phyloP scores from a whole-genome alignment of 2,797 vertebrate genomes.

The Microctenopoma stevenorrisi region DNA sequence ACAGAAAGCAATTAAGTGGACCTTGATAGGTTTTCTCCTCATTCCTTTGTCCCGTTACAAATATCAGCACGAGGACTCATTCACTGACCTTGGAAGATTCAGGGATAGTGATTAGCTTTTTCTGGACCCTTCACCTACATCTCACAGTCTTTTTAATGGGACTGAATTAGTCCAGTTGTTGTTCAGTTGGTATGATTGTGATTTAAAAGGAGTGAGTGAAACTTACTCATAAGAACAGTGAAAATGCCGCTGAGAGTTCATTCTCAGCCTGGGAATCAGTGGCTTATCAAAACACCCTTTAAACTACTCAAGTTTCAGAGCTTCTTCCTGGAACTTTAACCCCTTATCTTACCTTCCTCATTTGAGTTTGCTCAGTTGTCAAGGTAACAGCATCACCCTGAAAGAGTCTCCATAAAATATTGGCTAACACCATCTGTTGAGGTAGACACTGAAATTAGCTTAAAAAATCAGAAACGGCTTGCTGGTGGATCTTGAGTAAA shows the following conservation, averaged over 20 bases:
- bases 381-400: no score
- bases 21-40: not conserved
- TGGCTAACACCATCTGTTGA: not conserved
- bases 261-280: no score
- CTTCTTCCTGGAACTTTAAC: not conserved
- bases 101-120: not conserved
- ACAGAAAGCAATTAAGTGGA: not conserved
- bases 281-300: no score
- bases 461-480: not conserved
- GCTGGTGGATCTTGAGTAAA: no score
- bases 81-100: not conserved
- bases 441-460: not conserved
- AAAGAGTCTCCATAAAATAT: not conserved
- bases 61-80: not conserved
- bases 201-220: no score
- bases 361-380: no score
- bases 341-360: no score
- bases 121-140: not conserved
- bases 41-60: not conserved
- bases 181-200: not conserved
- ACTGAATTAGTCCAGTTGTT: constrained; percentile 7
- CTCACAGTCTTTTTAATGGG: not conserved
- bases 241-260: not conserved
- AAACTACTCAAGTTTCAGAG: no score
- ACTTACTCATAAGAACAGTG: no score